Evolutionary conservation across 2,888 invertebrate genomes (phyloP).

Genomic region (Rambutsinella grinnellia): DNA sequence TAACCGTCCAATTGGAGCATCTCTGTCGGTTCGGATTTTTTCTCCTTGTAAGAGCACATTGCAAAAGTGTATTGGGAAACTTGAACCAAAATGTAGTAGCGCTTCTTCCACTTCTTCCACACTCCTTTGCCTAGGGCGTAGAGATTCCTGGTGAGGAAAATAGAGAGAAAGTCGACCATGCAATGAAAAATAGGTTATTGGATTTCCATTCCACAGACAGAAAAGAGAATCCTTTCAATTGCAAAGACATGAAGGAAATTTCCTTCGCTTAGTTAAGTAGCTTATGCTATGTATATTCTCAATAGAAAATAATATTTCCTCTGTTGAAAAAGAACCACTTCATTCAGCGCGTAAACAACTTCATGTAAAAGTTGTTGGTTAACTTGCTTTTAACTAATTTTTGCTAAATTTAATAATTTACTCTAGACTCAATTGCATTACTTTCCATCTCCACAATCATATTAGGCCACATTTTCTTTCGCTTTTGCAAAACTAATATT

Average conservation of each 20-base stretch:
- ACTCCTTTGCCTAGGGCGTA: slow-evolving; percentile 96
- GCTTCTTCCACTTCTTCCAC: slow-evolving; percentile 99
- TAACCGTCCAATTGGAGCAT: slow-evolving; percentile 99
- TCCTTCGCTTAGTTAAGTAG: background rate
- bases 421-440: no score
- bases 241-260: slow-evolving; percentile 1
- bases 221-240: slow-evolving; percentile 16
- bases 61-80: slow-evolving; percentile 99
- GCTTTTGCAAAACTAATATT: no score
- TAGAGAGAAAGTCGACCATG: slow-evolving; percentile 20
- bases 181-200: slow-evolving; percentile 2
- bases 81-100: slow-evolving; percentile 98
- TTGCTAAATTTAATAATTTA: no score
- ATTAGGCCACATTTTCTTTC: no score
- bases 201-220: background rate
- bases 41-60: slow-evolving; percentile 99
- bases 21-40: slow-evolving; percentile 98
- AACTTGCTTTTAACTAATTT: no score
- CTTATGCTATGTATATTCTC: no score
- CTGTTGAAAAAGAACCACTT: no score
- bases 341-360: no score
- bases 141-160: slow-evolving; percentile 79
- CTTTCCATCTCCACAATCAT: no score
- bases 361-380: no score
- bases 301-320: no score